Evolutionary conservation across 2,888 invertebrate species (phyloP).

Genomic region (Omphaloscelis lunosa): DNA sequence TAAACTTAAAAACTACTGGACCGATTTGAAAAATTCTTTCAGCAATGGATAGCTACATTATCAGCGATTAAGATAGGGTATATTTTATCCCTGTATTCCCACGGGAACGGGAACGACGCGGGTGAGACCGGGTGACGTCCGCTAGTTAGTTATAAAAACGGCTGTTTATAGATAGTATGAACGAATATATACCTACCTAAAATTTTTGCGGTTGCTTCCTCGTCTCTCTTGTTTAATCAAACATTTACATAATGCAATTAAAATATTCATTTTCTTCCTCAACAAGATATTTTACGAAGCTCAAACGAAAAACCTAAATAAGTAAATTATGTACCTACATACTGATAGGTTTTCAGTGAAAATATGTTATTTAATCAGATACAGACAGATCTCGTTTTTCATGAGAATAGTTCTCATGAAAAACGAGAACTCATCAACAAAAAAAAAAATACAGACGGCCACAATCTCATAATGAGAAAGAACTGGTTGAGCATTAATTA

Average conservation of each 20-base stretch:
- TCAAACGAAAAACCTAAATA: background rate
- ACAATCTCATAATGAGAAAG: slow-evolving; percentile 42
- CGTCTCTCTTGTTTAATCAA: slow-evolving; percentile 4
- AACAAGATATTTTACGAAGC: slow-evolving; percentile 6
- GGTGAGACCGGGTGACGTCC: too few species aligned
- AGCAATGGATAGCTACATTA: too few species aligned
- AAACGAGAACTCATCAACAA: background rate
- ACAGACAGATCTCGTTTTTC: too few species aligned
- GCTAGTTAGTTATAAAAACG: too few species aligned
- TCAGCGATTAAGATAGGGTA: too few species aligned
- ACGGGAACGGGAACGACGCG: too few species aligned
- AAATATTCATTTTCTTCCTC: background rate
- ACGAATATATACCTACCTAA: background rate
- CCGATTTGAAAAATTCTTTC: too few species aligned
- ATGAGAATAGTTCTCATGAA: background rate
- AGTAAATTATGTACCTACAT: background rate
- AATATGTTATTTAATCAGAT: background rate
- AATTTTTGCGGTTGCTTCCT: background rate
- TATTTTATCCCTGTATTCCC: too few species aligned
- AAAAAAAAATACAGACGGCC: slow-evolving; percentile 5
- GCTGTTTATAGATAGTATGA: background rate
- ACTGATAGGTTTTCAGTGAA: background rate
- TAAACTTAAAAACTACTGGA: too few species aligned
- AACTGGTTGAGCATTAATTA: slow-evolving; percentile 47
- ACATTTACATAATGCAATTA: slow-evolving; percentile 34